phyloP scores from a whole-genome alignment of 2,797 vertebrate species.

The Trichosurus vulpecula region DNA sequence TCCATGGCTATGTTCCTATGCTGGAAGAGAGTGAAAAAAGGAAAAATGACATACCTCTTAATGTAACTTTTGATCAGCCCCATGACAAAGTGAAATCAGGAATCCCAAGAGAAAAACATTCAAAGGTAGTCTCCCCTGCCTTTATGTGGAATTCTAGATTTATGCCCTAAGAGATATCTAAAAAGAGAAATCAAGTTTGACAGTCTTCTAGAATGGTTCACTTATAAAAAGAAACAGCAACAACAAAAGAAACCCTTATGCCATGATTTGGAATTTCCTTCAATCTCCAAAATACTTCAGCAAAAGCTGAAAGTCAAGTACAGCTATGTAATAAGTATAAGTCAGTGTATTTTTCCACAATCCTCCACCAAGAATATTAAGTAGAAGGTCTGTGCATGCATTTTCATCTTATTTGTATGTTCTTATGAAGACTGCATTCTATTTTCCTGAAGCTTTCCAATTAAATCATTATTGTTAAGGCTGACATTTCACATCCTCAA shows the following conservation, averaged over 20 bases:
- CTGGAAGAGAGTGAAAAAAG: conserved; percentile 82
- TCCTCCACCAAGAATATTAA: conserved; percentile 51
- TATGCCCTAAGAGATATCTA: conserved; percentile 40
- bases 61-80: conserved; percentile 87
- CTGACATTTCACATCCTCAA: conserved; percentile 37
- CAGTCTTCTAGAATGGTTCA: conserved; percentile 37
- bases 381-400: conserved; percentile 11
- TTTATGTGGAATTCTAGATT: conserved; percentile 10
- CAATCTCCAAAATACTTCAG: conserved; percentile 23
- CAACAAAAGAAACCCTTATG: not conserved
- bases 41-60: conserved; percentile 83
- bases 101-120: conserved; percentile 87
- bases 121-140: conserved; percentile 81
- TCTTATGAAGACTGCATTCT: not conserved
- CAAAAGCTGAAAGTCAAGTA: conserved; percentile 53
- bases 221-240: not conserved
- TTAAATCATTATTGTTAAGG: conserved; percentile 42
- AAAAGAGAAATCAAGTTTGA: conserved; percentile 53
- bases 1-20: conserved; percentile 80
- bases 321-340: conserved; percentile 10
- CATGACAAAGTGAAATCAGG: conserved; percentile 85
- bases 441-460: conserved; percentile 13
- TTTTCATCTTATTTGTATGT: conserved; percentile 34
- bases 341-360: conserved; percentile 46
- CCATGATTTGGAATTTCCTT: conserved; percentile 3